These are phyloP conservation scores for Nemapogon koenigi DNA, from an alignment of 2,888 invertebrate species.

Conservation along the genomic window DNA sequence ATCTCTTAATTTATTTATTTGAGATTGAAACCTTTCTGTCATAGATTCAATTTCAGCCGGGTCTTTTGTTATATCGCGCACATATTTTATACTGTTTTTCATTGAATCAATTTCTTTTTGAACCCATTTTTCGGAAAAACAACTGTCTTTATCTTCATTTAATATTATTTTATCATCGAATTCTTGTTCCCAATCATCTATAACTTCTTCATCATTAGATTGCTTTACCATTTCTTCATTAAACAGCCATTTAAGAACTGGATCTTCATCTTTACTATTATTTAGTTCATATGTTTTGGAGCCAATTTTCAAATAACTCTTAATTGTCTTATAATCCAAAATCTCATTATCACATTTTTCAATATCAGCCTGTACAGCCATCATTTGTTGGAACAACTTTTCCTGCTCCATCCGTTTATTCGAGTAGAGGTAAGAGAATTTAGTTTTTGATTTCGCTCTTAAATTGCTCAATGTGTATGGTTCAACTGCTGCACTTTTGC, in stretches of 20 bases:
- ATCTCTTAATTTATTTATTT: slow-evolving; percentile 29
- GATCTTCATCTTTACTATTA: slow-evolving; percentile 31
- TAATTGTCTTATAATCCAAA: slow-evolving; percentile 32
- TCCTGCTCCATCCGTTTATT: slow-evolving; percentile 37
- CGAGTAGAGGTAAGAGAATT: slow-evolving; percentile 37
- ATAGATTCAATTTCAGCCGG: slow-evolving; percentile 28
- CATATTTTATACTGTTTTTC: slow-evolving; percentile 35
- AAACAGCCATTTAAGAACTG: slow-evolving; percentile 42
- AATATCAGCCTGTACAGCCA: slow-evolving; percentile 38
- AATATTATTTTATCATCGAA: slow-evolving; percentile 19
- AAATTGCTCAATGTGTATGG: slow-evolving; percentile 54
- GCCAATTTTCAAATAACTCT: slow-evolving; percentile 28
- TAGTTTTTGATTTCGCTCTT: slow-evolving; percentile 36
- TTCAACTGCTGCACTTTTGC: slow-evolving; percentile 57
- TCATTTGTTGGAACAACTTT: slow-evolving; percentile 37
- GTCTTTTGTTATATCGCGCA: slow-evolving; percentile 34
- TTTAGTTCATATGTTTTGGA: slow-evolving; percentile 25
- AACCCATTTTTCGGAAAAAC: slow-evolving; percentile 45
- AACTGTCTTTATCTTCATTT: slow-evolving; percentile 26
- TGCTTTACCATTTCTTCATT: slow-evolving; percentile 14
- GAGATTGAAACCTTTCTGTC: slow-evolving; percentile 28
- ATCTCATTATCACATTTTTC: slow-evolving; percentile 46
- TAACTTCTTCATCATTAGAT: slow-evolving; percentile 17
- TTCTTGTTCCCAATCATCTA: slow-evolving; percentile 31
- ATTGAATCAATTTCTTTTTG: slow-evolving; percentile 40